Evolutionary conservation across 2,113 vertebrate genomes (phyloP), one percentile per base, ranked within the genome.

Genomic region (Maccullochella peelii): DNA sequence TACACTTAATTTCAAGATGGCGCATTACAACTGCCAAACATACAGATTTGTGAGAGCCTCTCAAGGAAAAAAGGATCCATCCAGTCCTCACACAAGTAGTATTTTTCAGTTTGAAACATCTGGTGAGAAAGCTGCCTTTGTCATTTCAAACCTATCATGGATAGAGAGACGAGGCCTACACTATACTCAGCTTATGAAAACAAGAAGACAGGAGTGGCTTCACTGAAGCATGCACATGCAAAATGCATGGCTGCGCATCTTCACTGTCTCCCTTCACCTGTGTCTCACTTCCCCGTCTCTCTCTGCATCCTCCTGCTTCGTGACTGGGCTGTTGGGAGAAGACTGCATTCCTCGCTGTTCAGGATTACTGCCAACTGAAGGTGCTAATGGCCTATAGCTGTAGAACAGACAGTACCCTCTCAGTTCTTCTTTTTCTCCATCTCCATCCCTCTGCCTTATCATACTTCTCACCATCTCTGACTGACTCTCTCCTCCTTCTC

Each of bases 361-460:
- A 79, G 77, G 59, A 73, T 73, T 44, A 14, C 72, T 61, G 83
- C 86, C 81, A 88, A 65, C 55, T 42, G 21, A 74, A 90, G 88
- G 82, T 89, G 89, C 69, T 89, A 92, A 94, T 92, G 91, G 82
- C 38, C 55, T 79, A 42, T 52, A 82, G 85, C 77, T 73, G 90
- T n/a, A 80, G 59, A 82, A 86, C 62, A 85, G 61, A 55, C 75
- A 52, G 52, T 75, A 71, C 40, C 50, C 78, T 62, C 74, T 83
- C 79, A 44, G 62, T 59, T 59, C 23, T 30, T 65, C 62, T 78
- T n/a, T 79, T 65, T 62, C 76, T 73, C 49, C 40, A 33, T 42
- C 33, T 57, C 54, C 23, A 58, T 84, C 59, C 44, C 61, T 72
- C 71, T 50, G 58, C 70, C 83, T 72, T 74, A 79, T 85, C 52